These are phyloP conservation scores for Hoplodrina ambigua DNA, from an alignment of 2,888 invertebrate genomes.

Conservation along the genomic window DNA sequence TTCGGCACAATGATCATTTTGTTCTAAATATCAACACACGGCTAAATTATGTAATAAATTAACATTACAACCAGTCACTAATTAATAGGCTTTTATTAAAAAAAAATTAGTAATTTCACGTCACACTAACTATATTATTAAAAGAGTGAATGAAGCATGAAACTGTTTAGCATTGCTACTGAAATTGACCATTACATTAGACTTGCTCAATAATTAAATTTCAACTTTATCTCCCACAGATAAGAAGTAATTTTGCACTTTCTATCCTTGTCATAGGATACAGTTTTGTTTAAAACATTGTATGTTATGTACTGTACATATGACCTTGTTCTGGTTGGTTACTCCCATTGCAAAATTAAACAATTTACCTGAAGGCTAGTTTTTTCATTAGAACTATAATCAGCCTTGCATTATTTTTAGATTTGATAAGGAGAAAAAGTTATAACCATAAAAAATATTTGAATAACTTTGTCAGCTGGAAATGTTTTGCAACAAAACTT, in stretches of 20 bases:
- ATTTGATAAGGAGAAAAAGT: background rate
- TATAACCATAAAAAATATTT: no score
- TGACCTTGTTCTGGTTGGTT: constrained; percentile 41
- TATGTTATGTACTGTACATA: background rate
- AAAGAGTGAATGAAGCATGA: constrained; percentile 34
- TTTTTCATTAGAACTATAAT: constrained; percentile 7
- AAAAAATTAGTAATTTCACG: constrained; percentile 21
- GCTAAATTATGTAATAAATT: background rate
- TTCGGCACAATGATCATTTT: background rate
- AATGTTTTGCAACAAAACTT: no score
- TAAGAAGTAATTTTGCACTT: constrained; percentile 8
- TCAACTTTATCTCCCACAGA: background rate
- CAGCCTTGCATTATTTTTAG: background rate
- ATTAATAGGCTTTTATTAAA: constrained; percentile 9
- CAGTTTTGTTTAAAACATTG: background rate
- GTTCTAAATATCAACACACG: background rate
- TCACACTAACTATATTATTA: constrained; percentile 20
- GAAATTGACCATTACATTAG: constrained; percentile 25
- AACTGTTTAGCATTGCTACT: constrained; percentile 27
- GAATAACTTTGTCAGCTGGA: no score
- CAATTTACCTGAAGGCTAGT: constrained; percentile 26
- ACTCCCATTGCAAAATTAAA: constrained; percentile 21
- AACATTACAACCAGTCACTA: background rate
- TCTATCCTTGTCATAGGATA: background rate
- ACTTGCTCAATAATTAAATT: constrained; percentile 16